Percentiles rank a stretch among this genome's conserved stretches.
Evolutionary conservation across 2,797 vertebrate genomes (phyloP).

Genomic region (Thripadectes ignobilis): DNA sequence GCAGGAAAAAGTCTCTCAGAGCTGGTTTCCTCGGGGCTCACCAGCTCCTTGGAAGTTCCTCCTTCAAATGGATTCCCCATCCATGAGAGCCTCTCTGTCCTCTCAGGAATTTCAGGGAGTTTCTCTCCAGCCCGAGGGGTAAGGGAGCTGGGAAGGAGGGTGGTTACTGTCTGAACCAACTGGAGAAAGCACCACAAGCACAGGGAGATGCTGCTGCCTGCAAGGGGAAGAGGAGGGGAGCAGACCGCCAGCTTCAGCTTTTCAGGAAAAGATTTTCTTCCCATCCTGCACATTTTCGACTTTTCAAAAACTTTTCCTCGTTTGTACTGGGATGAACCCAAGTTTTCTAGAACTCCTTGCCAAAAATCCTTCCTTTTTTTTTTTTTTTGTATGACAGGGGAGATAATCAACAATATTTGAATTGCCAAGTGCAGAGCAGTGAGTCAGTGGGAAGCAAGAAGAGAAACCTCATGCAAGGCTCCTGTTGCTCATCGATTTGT

Average conservation of each 20-base stretch:
- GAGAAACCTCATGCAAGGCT: background rate
- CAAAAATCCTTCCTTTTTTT: background rate
- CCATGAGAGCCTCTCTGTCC: background rate
- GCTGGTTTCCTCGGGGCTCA: background rate
- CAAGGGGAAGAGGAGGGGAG: background rate
- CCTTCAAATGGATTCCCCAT: background rate
- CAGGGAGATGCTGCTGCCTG: background rate
- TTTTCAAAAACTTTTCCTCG: background rate
- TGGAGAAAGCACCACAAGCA: background rate
- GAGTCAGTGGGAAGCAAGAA: background rate
- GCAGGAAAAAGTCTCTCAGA: background rate
- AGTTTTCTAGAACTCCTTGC: background rate
- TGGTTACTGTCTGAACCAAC: background rate
- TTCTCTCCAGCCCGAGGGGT: background rate
- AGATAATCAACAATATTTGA: background rate
- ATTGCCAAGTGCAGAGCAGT: background rate
- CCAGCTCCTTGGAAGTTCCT: background rate
- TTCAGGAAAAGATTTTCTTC: background rate
- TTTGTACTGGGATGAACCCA: constrained; percentile 14
- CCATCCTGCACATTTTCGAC: background rate
- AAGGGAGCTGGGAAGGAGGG: background rate
- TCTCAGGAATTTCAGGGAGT: background rate
- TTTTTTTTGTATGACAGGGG: background rate
- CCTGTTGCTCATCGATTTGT: background rate
- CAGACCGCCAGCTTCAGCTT: background rate